A percentile compares a stretch with the other conserved stretches of the same genome.
Conservation (phyloP, 2,113 vertebrate genomes). For the Heterochromis multidens region DNA sequence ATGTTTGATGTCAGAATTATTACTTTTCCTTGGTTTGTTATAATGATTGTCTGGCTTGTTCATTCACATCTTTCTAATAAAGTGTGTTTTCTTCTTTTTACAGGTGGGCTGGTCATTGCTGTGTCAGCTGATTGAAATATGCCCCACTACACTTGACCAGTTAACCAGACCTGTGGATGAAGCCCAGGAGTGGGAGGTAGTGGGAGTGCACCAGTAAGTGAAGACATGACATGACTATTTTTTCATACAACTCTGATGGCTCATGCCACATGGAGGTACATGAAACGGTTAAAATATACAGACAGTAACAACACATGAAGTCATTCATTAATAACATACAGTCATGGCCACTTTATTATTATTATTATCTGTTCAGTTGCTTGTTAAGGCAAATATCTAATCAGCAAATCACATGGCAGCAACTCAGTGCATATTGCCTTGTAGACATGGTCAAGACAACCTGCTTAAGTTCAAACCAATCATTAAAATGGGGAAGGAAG, state of each 20-base stretch:
- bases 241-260: neutral
- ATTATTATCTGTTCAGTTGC: too few species aligned
- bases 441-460: neutral
- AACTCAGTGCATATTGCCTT: too few species aligned
- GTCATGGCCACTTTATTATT: too few species aligned
- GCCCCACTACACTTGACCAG: conserved; percentile 81
- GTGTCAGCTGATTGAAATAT: conserved; percentile 90
- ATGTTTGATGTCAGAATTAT: neutral
- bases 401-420: too few species aligned
- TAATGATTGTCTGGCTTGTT: neutral
- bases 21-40: neutral
- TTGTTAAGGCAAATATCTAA: too few species aligned
- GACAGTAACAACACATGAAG: too few species aligned
- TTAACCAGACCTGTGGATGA: conserved; percentile 77
- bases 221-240: neutral
- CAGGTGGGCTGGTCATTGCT: conserved; percentile 91
- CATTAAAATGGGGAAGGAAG: neutral
- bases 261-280: neutral
- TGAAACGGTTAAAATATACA: neutral
- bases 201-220: conserved; percentile 90
- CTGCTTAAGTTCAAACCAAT: neutral
- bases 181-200: conserved; percentile 82
- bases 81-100: neutral
- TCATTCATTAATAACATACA: too few species aligned
- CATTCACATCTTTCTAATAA: neutral